phyloP scores from a whole-genome alignment of 2,797 vertebrate species.

The Hylomyscus alleni region DNA sequence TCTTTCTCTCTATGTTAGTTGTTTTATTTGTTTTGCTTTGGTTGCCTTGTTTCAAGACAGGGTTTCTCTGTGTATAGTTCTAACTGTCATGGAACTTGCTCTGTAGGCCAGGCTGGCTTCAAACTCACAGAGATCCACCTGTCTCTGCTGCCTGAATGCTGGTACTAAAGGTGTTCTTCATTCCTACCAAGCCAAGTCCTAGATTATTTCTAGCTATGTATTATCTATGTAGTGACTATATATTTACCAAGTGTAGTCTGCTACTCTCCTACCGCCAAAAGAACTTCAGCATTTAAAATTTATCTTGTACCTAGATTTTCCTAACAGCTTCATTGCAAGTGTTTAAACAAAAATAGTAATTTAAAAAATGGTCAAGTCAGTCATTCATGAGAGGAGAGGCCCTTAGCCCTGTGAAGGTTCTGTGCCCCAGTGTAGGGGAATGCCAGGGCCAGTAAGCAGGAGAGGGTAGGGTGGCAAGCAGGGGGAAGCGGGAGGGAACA shows the following conservation, averaged over 20 bases:
- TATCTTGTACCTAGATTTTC: not conserved
- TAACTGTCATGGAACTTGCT: not conserved
- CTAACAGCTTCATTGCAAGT: constrained; percentile 51
- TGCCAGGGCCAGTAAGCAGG: no score
- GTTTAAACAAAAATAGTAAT: constrained; percentile 59
- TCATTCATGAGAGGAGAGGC: no score
- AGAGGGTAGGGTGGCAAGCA: no score
- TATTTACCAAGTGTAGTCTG: not conserved
- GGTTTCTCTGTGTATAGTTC: not conserved
- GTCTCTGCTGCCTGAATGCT: not conserved
- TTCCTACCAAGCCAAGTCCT: not conserved
- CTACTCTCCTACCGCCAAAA: not conserved
- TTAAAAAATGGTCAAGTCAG: not conserved
- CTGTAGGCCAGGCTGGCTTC: not conserved
- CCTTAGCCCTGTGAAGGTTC: no score
- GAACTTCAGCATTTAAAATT: not conserved
- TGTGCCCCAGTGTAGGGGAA: no score
- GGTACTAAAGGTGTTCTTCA: not conserved
- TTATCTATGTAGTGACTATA: not conserved
- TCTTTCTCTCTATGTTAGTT: not conserved
- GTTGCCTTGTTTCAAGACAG: not conserved
- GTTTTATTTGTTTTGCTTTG: not conserved
- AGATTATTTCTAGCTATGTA: not conserved
- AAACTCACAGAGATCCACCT: not conserved
- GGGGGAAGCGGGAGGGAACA: no score